phyloP scores from a whole-genome alignment of 2,113 vertebrate genomes.

The Guaruba guarouba region DNA sequence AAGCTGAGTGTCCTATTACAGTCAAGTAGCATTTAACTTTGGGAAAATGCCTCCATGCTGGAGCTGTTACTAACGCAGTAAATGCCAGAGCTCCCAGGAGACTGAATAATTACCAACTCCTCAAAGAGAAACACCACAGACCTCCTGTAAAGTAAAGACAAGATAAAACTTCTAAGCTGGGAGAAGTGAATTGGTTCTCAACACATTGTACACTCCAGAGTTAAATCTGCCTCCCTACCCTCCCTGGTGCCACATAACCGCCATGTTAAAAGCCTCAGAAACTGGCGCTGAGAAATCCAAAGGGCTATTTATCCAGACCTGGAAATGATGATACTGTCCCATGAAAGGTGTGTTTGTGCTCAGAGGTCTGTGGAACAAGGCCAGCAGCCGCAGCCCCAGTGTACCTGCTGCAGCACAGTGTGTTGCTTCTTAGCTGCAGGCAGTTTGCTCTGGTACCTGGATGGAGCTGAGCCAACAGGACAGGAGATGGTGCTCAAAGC shows the following conservation, averaged over 20 bases:
- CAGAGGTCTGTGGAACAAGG: background rate
- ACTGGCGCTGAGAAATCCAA: fast-evolving
- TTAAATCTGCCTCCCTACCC: background rate
- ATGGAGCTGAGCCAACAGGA: constrained; percentile 31
- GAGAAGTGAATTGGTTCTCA: background rate
- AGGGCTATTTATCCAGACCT: background rate
- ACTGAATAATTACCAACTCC: background rate
- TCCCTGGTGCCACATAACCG: background rate
- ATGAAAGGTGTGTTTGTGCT: background rate
- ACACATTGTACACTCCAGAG: background rate
- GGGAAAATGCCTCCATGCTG: constrained; percentile 30
- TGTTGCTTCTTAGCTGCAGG: fast-evolving
- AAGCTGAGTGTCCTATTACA: constrained; percentile 54
- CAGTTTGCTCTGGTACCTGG: background rate
- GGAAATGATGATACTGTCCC: background rate
- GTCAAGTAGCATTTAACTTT: constrained; percentile 7
- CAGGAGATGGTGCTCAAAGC: constrained; percentile 51
- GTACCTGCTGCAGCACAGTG: background rate
- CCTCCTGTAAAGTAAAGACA: background rate
- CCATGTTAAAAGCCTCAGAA: background rate
- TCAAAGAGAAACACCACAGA: background rate
- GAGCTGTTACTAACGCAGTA: background rate
- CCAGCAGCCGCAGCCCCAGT: background rate
- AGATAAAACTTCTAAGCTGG: background rate
- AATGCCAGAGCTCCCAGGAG: background rate